These are phyloP conservation scores for Eulemur rubriventer DNA, from an alignment of 2,797 vertebrate genomes.

Conservation along the genomic window DNA sequence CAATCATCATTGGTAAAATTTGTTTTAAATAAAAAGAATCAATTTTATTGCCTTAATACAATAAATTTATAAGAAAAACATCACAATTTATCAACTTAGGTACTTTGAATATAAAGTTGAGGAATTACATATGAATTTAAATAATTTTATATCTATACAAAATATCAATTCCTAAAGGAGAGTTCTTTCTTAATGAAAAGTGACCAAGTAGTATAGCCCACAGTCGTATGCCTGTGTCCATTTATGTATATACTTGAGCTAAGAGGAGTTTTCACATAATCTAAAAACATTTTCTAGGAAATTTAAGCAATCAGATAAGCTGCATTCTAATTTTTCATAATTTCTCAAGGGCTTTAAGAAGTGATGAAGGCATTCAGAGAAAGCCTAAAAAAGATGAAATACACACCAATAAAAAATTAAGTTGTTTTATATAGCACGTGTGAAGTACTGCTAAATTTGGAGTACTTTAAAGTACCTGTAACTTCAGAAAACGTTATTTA, in stretches of 20 bases:
- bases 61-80: not conserved
- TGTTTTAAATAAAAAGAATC: conserved; percentile 31
- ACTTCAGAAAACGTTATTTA: conserved; percentile 56
- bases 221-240: not conserved
- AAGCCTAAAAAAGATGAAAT: not conserved
- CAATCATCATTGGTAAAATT: not conserved
- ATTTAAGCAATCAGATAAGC: not conserved
- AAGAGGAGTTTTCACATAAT: not conserved
- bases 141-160: not conserved
- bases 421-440: not conserved
- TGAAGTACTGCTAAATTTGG: not conserved
- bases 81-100: not conserved
- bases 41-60: not conserved
- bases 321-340: not conserved
- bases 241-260: not conserved
- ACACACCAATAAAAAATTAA: not conserved
- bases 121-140: not conserved
- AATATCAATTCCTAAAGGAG: not conserved
- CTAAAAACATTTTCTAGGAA: not conserved
- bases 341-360: not conserved
- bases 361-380: not conserved
- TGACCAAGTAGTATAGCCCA: not conserved
- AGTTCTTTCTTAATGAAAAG: not conserved
- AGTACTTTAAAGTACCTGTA: not conserved
- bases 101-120: not conserved